Evolutionary conservation across 2,113 vertebrate species (phyloP).

Genomic region (Silurus glanis): DNA sequence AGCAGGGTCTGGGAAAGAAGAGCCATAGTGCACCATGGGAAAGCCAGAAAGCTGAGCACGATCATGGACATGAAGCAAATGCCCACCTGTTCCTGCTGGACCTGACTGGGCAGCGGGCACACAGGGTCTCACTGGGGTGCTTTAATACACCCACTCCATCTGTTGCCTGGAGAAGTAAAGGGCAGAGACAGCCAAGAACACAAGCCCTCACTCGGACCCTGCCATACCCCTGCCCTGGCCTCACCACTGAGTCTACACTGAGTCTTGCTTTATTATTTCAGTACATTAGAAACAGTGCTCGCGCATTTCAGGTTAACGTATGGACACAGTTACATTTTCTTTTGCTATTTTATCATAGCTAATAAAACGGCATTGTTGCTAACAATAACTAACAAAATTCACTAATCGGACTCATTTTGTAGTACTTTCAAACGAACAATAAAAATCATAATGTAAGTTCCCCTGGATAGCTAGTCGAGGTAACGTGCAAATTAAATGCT

Average conservation of each 20-base stretch:
- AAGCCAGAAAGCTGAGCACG: constrained; percentile 66
- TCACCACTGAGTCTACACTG: constrained; percentile 17
- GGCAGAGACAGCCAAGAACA: constrained; percentile 69
- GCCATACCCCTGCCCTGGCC: constrained; percentile 30
- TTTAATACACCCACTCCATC: constrained; percentile 79
- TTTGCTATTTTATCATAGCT: neutral
- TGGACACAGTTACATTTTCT: neutral
- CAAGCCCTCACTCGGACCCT: constrained; percentile 48
- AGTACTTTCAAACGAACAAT: too few species aligned
- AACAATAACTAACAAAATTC: neutral
- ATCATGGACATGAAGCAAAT: constrained; percentile 79
- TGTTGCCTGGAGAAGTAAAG: constrained; percentile 77
- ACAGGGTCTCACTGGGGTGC: constrained; percentile 73
- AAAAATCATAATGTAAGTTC: neutral
- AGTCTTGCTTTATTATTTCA: constrained; percentile 44
- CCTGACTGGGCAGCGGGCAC: constrained; percentile 70
- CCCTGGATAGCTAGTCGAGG: neutral
- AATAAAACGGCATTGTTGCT: neutral
- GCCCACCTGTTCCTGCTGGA: constrained; percentile 78
- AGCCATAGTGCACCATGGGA: constrained; percentile 67
- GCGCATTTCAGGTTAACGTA: constrained; percentile 54
- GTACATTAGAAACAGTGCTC: neutral
- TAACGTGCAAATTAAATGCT: neutral
- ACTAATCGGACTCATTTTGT: too few species aligned
- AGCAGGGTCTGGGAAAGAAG: constrained; percentile 32